Evolutionary conservation across 2,797 vertebrate species (phyloP), one percentile per base, ranked within the genome.

Genomic region (Galaxias olidus): DNA sequence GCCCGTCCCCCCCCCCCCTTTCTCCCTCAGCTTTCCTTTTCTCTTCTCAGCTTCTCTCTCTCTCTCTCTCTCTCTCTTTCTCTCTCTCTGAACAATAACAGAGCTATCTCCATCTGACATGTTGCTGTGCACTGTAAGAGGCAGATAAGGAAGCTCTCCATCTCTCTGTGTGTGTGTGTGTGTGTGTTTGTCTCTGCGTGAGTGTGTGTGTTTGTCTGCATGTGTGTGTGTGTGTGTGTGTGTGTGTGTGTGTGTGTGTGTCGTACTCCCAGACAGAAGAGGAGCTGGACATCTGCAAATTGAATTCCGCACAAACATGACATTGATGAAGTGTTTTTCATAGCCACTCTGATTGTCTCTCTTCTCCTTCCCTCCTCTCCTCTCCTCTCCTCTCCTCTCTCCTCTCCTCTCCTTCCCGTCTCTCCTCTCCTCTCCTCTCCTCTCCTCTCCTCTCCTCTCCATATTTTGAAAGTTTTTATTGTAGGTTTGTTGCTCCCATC

Each of bases 261-360:
- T 42, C 10, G 46, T 48, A 54, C 20, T 17, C 63, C 55, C 51
- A 82, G 72, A 72, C 20, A 53, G 71, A 48, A 55, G 44, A 18
- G 60, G 76, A 42, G 13, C 81, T 80, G 50, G 79, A 86, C 86
- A 87, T 88, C 86, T 86, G 84, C 88, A 95, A 95, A 93, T 93
- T 89, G 88, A 94, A 92, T 95, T 95, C 92, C 91, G 94, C 88
- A 89, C 88, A 87, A 87, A 92, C 86, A 83, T 92, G 92, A 92
- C 93, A 94, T 90, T 92, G 91, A 94, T 95, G 91, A 94, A 92
- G 92, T 94, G 93, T 91, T 95, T 94, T 93, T 93, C 91, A 90
- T 90, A 92, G 92, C 90, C 91, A 91, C 90, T 77, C 87, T 93
- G 94, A 88, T 91, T 92, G 89, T 93, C 94, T 93, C 48, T 50